Conservation (phyloP, 2,797 vertebrate genomes). For the Rhinella marina region DNA sequence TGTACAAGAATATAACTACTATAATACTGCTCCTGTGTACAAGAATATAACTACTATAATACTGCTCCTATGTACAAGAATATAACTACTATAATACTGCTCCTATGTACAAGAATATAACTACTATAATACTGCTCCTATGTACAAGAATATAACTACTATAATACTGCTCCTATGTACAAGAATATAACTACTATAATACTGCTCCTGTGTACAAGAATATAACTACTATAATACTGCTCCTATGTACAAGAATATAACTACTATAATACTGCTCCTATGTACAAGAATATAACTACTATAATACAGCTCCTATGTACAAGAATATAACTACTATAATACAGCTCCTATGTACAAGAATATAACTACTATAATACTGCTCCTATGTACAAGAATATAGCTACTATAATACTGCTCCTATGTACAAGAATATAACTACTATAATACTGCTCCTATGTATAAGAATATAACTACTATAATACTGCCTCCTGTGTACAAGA, state of each 20-base stretch:
- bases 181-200: not conserved
- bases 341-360: not conserved
- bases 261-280: no score
- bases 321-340: not conserved
- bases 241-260: no score
- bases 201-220: no score
- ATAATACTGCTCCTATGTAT: not conserved
- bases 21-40: not conserved
- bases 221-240: no score
- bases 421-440: no score
- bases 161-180: conserved; percentile 5
- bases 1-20: conserved; percentile 3
- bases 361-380: no score
- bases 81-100: conserved; percentile 12
- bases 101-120: conserved; percentile 3
- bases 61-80: not conserved
- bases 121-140: not conserved
- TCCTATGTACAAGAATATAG: no score
- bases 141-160: not conserved
- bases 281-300: no score
- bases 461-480: not conserved
- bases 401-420: no score
- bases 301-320: not conserved
- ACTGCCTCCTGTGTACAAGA: not conserved
- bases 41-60: not conserved